A percentile compares a stretch with the other conserved stretches of the same genome.
These are phyloP conservation scores for Ashinkailepas kermadecensis DNA, from an alignment of 2,888 invertebrate genomes.

Conservation along the genomic window DNA sequence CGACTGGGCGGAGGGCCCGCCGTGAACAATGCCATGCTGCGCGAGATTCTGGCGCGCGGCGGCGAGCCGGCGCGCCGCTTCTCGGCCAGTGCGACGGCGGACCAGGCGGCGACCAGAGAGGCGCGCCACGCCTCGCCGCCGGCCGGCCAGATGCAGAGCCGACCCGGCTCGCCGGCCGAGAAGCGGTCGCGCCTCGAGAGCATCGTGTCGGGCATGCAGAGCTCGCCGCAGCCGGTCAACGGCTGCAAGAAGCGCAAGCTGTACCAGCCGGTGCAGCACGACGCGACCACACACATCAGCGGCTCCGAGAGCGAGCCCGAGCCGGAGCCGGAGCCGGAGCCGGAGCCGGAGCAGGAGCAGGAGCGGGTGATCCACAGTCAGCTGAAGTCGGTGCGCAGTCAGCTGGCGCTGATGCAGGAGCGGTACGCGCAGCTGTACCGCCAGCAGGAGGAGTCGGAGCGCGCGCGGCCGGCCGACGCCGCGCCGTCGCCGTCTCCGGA, in stretches of 20 bases:
- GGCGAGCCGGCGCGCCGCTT: slow-evolving; percentile 19
- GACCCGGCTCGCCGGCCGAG: slow-evolving; percentile 33
- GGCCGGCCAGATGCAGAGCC: slow-evolving; percentile 27
- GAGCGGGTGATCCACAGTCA: slow-evolving; percentile 43
- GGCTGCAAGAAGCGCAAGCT: slow-evolving; percentile 93
- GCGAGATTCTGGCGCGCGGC: slow-evolving; percentile 30
- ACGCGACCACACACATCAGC: slow-evolving; percentile 46
- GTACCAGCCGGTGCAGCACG: slow-evolving; percentile 91
- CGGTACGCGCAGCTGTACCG: slow-evolving; percentile 77
- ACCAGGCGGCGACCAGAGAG: neutral
- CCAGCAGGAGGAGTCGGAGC: too few species aligned
- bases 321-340: slow-evolving; percentile 37
- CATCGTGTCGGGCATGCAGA: slow-evolving; percentile 78
- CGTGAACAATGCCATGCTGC: slow-evolving; percentile 32
- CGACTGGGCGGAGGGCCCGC: neutral
- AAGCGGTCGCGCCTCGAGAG: slow-evolving; percentile 91
- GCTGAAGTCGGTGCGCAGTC: slow-evolving; percentile 75
- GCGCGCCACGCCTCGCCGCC: neutral
- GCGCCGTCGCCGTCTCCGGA: neutral
- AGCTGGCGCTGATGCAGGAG: slow-evolving; percentile 83
- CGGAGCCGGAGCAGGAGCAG: slow-evolving; percentile 44
- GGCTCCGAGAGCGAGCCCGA: slow-evolving; percentile 24
- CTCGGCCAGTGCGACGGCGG: neutral
- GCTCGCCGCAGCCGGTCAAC: slow-evolving; percentile 52
- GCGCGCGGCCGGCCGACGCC: too few species aligned